Evolutionary conservation across 2,113 vertebrate genomes (phyloP).

Genomic region (Lepidothrix coronata): DNA sequence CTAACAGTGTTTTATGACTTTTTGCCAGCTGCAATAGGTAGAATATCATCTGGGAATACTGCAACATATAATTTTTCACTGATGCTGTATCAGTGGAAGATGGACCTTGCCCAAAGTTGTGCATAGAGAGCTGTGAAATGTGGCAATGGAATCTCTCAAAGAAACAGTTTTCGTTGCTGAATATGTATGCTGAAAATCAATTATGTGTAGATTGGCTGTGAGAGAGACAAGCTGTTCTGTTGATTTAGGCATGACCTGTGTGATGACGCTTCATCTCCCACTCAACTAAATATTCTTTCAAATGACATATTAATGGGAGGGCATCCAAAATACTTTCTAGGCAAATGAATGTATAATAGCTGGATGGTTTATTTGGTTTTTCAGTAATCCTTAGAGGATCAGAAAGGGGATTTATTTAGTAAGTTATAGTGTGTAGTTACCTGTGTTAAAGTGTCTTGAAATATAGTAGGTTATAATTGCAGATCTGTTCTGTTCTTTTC

Average conservation of each 20-base stretch:
- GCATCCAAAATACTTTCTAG: constrained; percentile 63
- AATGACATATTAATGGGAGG: constrained; percentile 66
- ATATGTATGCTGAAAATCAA: constrained; percentile 60
- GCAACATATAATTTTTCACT: not conserved
- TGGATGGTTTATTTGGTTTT: constrained; percentile 70
- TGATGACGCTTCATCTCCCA: constrained; percentile 58
- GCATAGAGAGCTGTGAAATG: constrained; percentile 26
- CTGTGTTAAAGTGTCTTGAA: constrained; percentile 41
- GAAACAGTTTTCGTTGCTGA: constrained; percentile 18
- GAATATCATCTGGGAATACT: not conserved
- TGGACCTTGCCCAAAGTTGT: not conserved
- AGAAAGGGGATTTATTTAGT: constrained; percentile 41
- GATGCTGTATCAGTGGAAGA: not conserved
- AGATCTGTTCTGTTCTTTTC: constrained; percentile 21
- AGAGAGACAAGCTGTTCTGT: constrained; percentile 68
- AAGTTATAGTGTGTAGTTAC: constrained; percentile 17
- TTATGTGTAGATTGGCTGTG: constrained; percentile 65
- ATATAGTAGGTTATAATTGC: constrained; percentile 9
- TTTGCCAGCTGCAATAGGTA: not conserved
- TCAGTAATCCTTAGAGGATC: constrained; percentile 54
- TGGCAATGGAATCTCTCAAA: not conserved
- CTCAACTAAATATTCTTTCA: constrained; percentile 68
- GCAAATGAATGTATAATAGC: constrained; percentile 60
- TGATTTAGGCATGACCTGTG: constrained; percentile 69
- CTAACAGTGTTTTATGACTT: not conserved